phyloP scores from a whole-genome alignment of 2,888 invertebrate genomes.

The Limnephilus auricula region DNA sequence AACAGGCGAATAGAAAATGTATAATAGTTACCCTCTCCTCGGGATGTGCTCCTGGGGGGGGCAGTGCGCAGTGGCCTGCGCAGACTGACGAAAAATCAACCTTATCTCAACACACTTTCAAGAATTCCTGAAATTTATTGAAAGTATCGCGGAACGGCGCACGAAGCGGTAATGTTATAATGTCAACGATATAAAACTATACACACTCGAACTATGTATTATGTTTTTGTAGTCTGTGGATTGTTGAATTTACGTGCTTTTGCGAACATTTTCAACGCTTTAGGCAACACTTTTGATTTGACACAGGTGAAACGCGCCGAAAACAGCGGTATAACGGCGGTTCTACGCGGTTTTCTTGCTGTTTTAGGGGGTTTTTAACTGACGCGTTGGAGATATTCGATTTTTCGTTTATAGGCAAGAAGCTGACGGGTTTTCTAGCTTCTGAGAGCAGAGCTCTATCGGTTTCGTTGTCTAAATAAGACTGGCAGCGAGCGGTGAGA shows the following conservation, averaged over 20 bases:
- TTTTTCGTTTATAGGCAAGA: not conserved
- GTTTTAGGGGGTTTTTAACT: not conserved
- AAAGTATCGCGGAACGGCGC: not conserved
- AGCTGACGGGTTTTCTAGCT: slow-evolving; percentile 36
- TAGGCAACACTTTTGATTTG: not conserved
- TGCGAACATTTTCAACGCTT: not conserved
- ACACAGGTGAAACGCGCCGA: not conserved
- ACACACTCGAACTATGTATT: not conserved
- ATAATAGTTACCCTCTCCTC: not conserved
- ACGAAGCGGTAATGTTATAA: not conserved
- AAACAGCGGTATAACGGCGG: not conserved
- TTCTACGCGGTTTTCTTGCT: slow-evolving; percentile 18
- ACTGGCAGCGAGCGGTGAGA: slow-evolving; percentile 34
- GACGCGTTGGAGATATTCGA: not conserved
- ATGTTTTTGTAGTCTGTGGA: not conserved
- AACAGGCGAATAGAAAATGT: not conserved
- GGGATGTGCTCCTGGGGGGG: not conserved
- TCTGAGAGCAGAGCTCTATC: slow-evolving; percentile 48
- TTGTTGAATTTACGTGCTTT: not conserved
- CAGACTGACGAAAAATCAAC: not conserved
- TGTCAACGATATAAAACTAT: no score
- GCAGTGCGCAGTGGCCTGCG: not conserved
- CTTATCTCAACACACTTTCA: not conserved
- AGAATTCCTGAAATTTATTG: not conserved
- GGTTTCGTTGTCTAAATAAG: slow-evolving; percentile 57